Base-by-base conservation (phyloP, 2,888 invertebrate species). In the Leucophora obtusa region DNA sequence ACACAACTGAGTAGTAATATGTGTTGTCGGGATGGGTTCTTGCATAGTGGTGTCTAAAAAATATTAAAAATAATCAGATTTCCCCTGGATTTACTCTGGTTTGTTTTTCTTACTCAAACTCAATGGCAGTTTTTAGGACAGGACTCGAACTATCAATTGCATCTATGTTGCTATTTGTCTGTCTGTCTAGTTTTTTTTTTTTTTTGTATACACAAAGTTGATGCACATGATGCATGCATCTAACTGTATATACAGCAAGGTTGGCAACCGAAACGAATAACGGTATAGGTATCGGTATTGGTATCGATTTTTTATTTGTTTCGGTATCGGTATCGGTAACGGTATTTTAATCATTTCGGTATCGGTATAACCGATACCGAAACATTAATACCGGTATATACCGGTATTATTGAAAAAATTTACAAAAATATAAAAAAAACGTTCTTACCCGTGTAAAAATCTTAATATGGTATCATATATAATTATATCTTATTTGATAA, bases 111-210 rank as follows among this genome's bases (percentile, higher is more conserved):
- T 60, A 66, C 66, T 66, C 77, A 66, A 53, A 66, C 70, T 58
- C 53, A 51, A 47, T 18, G 17, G 4, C 58, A 17, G 10, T 50
- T 56, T 68, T 60, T 35, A 51, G 60, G 9, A 68, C 47, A 54
- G 28, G 28, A 47, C 33, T 73, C 59, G 35, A 71, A 71, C 71
- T 77, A 60, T 71, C 14, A 77, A 33, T 18, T 59, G 70, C 65
- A 77, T 58, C n/a, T 51, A 15, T 18, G 9, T 10, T 63, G 33
- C 2, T 10, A 9, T 2, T 54, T 54, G 21, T 54, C 38, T 66
- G 35, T 54, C 38, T 66, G 35, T 66, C 50, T 33, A 70, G 33
- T 15, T 59, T 38, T 62, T 9, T 47, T 10, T 47, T 14, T 38
- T 6, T 15, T 15, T 58, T 58, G 6, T 54, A 50, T 50, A 63